phyloP scores from a whole-genome alignment of 2,888 invertebrate species.

The Panorpa germanica region DNA sequence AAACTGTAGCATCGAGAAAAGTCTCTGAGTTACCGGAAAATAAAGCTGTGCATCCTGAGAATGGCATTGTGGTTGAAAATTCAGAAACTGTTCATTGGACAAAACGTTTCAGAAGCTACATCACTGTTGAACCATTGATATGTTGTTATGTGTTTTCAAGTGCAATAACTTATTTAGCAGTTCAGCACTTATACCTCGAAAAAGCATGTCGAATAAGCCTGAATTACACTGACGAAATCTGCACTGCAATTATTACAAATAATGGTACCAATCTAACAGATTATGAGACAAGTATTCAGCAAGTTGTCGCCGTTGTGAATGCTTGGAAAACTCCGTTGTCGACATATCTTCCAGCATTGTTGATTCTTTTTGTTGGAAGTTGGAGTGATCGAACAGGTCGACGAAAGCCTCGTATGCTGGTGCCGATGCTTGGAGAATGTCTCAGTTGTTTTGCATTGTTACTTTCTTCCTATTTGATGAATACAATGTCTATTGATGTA shows the following conservation, averaged over 20 bases:
- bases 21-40: no score
- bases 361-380: constrained; percentile 36
- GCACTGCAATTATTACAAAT: constrained; percentile 24
- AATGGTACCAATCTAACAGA: constrained; percentile 20
- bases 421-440: constrained; percentile 34
- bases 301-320: constrained; percentile 29
- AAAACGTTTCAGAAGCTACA: not conserved
- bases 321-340: constrained; percentile 33
- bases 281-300: constrained; percentile 25
- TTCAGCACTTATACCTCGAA: constrained; percentile 1
- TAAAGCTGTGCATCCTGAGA: no score
- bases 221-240: constrained; percentile 27
- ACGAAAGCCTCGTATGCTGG: constrained; percentile 33
- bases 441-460: constrained; percentile 31
- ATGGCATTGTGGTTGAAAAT: no score
- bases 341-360: constrained; percentile 32
- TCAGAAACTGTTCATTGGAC: not conserved
- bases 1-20: no score
- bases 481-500: constrained; percentile 22
- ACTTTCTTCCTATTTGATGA: constrained; percentile 30
- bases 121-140: constrained; percentile 1
- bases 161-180: not conserved
- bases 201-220: not conserved
- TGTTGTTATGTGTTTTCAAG: constrained; percentile 2
- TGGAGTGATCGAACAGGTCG: constrained; percentile 40